phyloP scores from a whole-genome alignment of 2,888 invertebrate genomes.

The Lasioglossum pauxillum region DNA sequence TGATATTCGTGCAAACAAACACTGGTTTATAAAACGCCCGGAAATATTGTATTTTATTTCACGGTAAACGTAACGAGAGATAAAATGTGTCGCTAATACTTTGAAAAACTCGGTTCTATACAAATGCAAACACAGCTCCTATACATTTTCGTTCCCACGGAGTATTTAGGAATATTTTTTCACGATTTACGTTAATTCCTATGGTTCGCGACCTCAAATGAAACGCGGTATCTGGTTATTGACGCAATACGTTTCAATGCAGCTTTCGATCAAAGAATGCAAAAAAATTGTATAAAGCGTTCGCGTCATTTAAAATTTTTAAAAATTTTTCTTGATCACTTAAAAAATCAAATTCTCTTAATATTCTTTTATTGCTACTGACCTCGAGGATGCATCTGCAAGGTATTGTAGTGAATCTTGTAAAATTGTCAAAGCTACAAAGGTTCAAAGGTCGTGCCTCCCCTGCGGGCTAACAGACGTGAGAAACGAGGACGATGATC shows the following conservation, averaged over 20 bases:
- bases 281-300: neutral
- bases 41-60: constrained; percentile 6
- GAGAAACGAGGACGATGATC: neutral
- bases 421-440: neutral
- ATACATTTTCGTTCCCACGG: neutral
- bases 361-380: too few relatives aligned
- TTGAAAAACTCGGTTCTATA: neutral
- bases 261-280: neutral
- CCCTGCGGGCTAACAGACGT: neutral
- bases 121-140: neutral
- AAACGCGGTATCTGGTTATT: neutral
- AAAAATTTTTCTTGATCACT: too few relatives aligned
- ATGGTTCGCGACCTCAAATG: neutral
- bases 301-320: neutral
- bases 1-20: neutral
- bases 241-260: neutral
- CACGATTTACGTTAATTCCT: neutral
- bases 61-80: neutral
- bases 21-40: neutral
- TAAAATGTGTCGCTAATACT: neutral
- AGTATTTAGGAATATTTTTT: neutral
- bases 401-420: neutral
- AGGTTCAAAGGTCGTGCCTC: neutral
- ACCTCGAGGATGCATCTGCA: neutral
- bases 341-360: neutral